These are phyloP conservation scores for Buceros bicornis DNA, from an alignment of 2,797 vertebrate species.

Conservation along the genomic window DNA sequence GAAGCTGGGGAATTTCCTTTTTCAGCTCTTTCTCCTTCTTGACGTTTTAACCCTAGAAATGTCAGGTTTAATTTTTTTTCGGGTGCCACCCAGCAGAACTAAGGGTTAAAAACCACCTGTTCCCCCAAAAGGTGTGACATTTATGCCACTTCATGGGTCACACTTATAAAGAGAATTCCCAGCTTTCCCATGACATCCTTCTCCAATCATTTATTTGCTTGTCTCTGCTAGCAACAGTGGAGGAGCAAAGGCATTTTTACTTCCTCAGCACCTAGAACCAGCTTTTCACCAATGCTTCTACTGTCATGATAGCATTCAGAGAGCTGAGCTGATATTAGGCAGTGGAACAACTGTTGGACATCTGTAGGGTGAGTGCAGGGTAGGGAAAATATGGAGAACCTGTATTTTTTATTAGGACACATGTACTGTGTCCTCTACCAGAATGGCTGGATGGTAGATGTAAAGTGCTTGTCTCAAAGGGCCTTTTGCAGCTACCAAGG, in stretches of 20 bases:
- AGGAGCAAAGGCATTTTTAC: not conserved
- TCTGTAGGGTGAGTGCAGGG: not conserved
- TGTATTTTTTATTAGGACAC: not conserved
- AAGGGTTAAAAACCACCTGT: constrained; percentile 81
- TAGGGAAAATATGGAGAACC: not conserved
- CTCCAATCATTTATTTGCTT: not conserved
- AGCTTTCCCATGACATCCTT: not conserved
- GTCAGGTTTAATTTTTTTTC: constrained; percentile 82
- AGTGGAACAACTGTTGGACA: not conserved
- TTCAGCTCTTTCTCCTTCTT: constrained; percentile 83
- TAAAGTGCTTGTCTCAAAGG: not conserved
- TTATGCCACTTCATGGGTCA: constrained; percentile 24
- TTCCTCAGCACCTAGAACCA: not conserved
- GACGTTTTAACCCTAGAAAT: constrained; percentile 85
- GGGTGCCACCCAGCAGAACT: constrained; percentile 67
- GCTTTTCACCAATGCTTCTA: not conserved
- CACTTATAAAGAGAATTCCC: not conserved
- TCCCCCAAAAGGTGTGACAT: constrained; percentile 38
- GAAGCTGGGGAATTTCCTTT: constrained; percentile 84
- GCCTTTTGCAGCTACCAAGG: not conserved
- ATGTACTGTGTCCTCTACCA: not conserved
- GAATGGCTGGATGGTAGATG: not conserved
- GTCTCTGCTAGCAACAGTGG: not conserved
- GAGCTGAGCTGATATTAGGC: not conserved
- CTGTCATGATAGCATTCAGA: not conserved